Percentiles rank a stretch among this genome's conserved stretches.
These are phyloP conservation scores for Neoniphon sammara DNA, from an alignment of 2,797 vertebrate genomes.

Conservation along the genomic window DNA sequence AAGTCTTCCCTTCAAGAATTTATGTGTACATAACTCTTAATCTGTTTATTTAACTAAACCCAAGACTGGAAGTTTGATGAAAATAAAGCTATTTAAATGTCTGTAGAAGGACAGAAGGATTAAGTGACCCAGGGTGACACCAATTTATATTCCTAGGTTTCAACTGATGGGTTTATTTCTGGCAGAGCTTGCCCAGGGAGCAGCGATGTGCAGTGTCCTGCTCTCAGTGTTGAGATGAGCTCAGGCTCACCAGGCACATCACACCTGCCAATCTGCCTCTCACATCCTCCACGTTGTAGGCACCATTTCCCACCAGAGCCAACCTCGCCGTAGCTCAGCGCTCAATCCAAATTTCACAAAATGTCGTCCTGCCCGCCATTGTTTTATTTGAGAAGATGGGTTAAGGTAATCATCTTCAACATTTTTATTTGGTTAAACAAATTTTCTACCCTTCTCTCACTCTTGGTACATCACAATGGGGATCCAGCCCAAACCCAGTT, in stretches of 20 bases:
- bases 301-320: background rate
- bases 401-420: too few species aligned
- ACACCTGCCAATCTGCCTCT: slow-evolving; percentile 4
- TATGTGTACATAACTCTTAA: too few species aligned
- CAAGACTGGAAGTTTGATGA: background rate
- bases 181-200: slow-evolving; percentile 30
- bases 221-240: slow-evolving; percentile 26
- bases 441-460: too few species aligned
- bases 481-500: too few species aligned
- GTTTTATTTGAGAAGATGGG: too few species aligned
- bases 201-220: background rate
- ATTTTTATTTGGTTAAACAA: too few species aligned
- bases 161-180: slow-evolving; percentile 63
- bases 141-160: slow-evolving; percentile 45
- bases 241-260: slow-evolving; percentile 1
- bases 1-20: too few species aligned
- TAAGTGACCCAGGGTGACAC: slow-evolving; percentile 36
- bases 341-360: background rate
- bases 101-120: slow-evolving; percentile 34
- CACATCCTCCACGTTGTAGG: background rate
- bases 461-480: too few species aligned
- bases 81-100: background rate
- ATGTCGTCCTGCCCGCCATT: background rate
- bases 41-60: background rate
- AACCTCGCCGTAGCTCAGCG: background rate